A percentile compares a stretch with the other conserved stretches of the same genome.
These are phyloP conservation scores for Cephalopachus bancanus DNA, from an alignment of 2,797 vertebrate species.

Conservation along the genomic window DNA sequence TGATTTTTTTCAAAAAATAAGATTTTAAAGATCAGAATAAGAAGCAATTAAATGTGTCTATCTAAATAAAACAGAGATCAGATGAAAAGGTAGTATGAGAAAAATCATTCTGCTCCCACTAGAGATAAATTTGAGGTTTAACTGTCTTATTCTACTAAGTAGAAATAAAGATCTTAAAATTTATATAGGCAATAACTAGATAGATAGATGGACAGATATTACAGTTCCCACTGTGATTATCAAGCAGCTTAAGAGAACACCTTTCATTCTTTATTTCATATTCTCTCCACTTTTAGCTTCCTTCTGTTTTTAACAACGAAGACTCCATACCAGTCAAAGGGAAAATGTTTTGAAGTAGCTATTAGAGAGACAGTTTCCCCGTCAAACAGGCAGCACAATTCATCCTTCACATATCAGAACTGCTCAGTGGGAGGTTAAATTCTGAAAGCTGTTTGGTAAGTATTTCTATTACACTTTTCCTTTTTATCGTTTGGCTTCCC, in stretches of 20 bases:
- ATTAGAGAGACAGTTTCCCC: constrained; percentile 79
- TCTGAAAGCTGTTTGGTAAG: constrained; percentile 83
- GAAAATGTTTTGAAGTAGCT: constrained; percentile 81
- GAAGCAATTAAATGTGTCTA: constrained; percentile 67
- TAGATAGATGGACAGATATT: not conserved
- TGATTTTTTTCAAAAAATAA: not conserved
- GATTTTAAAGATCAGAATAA: constrained; percentile 80
- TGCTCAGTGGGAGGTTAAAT: constrained; percentile 81
- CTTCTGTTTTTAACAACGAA: constrained; percentile 83
- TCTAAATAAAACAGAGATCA: constrained; percentile 80
- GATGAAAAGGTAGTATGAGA: constrained; percentile 64
- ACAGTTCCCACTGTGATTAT: constrained; percentile 50
- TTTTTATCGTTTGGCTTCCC: constrained; percentile 65
- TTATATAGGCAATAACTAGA: constrained; percentile 36
- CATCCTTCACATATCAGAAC: constrained; percentile 81
- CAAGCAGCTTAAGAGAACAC: constrained; percentile 65
- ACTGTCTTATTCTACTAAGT: constrained; percentile 69
- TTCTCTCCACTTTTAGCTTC: constrained; percentile 48
- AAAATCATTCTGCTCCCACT: constrained; percentile 71
- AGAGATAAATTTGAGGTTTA: constrained; percentile 69
- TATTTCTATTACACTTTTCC: constrained; percentile 76
- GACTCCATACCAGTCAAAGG: constrained; percentile 60
- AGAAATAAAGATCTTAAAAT: constrained; percentile 76
- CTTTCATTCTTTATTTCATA: constrained; percentile 67
- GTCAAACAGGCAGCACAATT: constrained; percentile 82